Percentiles rank a stretch among this genome's conserved stretches.
phyloP scores from a whole-genome alignment of 2,113 vertebrate genomes.

The Cheilinus undulatus region DNA sequence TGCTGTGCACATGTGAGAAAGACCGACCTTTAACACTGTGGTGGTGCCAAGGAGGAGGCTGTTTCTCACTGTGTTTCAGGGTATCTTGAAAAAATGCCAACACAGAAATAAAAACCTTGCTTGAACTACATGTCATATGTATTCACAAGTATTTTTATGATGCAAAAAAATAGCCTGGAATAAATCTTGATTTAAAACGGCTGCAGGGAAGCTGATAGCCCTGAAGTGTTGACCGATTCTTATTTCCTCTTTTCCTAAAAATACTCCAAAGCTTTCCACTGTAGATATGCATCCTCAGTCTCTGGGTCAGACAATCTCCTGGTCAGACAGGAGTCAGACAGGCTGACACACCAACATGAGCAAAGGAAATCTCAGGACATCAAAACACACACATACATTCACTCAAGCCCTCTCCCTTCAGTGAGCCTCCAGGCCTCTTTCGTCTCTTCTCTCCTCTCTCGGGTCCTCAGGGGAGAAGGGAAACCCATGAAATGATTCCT shows the following conservation, averaged over 20 bases:
- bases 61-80: constrained; percentile 37
- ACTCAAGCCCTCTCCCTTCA: constrained; percentile 25
- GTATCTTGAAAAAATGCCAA: constrained; percentile 60
- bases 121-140: constrained; percentile 27
- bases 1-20: constrained; percentile 32
- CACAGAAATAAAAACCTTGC: constrained; percentile 37
- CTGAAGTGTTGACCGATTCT: neutral
- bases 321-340: constrained; percentile 25
- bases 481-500: constrained; percentile 72
- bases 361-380: constrained; percentile 8
- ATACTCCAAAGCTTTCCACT: constrained; percentile 19
- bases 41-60: constrained; percentile 45
- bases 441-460: constrained; percentile 47
- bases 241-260: constrained; percentile 29
- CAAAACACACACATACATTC: constrained; percentile 9
- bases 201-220: constrained; percentile 3
- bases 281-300: constrained; percentile 10
- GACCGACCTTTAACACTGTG: constrained; percentile 58
- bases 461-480: constrained; percentile 18
- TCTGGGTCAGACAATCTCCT: constrained; percentile 1
- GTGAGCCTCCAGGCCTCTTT: constrained; percentile 46
- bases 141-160: constrained; percentile 34
- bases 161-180: constrained; percentile 19
- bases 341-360: constrained; percentile 4
- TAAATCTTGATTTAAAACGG: constrained; percentile 13